phyloP scores from a whole-genome alignment of 1,140 invertebrate species.

The Maconellicoccus hirsutus region DNA sequence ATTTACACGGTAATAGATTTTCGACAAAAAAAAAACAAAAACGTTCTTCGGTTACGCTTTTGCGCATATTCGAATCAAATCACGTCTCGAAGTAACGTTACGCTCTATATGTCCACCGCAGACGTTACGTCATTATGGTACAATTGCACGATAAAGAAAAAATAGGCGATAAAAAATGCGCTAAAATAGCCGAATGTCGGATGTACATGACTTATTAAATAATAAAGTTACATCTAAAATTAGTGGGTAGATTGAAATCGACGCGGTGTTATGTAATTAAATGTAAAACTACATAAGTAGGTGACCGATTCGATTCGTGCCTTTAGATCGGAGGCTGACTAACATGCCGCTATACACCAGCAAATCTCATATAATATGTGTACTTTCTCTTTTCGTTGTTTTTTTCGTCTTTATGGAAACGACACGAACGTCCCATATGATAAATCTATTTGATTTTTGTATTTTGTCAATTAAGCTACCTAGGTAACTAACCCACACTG shows the following conservation, averaged over 20 bases:
- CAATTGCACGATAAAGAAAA: neutral
- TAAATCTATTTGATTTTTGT: neutral
- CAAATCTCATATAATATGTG: neutral
- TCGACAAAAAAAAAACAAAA: neutral
- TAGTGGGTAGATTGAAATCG: neutral
- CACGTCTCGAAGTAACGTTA: neutral
- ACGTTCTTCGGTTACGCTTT: neutral
- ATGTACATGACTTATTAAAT: slow-evolving; percentile 1
- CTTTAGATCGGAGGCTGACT: neutral
- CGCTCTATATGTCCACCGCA: neutral
- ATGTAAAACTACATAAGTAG: slow-evolving; percentile 1
- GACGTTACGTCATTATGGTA: neutral
- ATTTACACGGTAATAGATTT: neutral
- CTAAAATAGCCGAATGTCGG: slow-evolving; percentile 2
- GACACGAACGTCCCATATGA: neutral
- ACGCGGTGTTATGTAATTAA: neutral
- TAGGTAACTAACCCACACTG: too few relatives aligned
- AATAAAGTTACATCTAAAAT: slow-evolving; percentile 1
- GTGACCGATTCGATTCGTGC: neutral
- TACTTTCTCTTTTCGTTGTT: neutral
- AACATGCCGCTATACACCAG: neutral
- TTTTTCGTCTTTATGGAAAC: neutral
- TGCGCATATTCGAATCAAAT: neutral
- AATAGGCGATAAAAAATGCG: neutral
- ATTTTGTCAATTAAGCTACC: too few relatives aligned